phyloP scores from a whole-genome alignment of 2,113 vertebrate species.

The Alaudala cheleensis region DNA sequence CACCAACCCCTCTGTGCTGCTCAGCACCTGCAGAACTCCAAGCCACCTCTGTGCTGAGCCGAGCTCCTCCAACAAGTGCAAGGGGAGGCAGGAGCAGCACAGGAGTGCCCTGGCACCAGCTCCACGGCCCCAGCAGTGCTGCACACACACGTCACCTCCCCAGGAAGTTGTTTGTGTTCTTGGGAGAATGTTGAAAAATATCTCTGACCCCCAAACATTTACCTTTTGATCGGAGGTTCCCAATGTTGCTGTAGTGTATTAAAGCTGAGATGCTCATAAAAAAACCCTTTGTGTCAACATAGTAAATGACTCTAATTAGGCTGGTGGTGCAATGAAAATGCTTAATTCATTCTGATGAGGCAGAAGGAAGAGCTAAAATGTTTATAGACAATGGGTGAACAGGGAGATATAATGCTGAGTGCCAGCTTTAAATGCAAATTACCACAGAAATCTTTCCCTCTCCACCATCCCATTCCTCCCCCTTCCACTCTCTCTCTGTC shows the following conservation, averaged over 20 bases:
- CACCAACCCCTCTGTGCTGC: background rate
- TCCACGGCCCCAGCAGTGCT: background rate
- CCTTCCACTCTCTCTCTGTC: conserved; percentile 50
- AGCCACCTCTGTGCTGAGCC: background rate
- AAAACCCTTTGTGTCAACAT: conserved; percentile 74
- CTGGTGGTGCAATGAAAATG: conserved; percentile 73
- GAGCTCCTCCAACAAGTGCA: background rate
- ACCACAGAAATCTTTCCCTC: conserved; percentile 66
- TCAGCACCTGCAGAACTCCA: rapidly evolving
- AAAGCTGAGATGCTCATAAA: conserved; percentile 71
- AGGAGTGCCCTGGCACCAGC: background rate
- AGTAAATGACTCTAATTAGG: conserved; percentile 76
- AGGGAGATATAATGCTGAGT: conserved; percentile 77
- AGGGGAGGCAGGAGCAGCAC: background rate
- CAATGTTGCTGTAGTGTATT: conserved; percentile 69
- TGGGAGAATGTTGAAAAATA: conserved; percentile 68
- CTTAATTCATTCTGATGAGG: conserved; percentile 76
- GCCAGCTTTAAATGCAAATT: conserved; percentile 77
- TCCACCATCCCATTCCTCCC: conserved; percentile 65
- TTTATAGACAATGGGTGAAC: conserved; percentile 77
- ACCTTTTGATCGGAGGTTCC: conserved; percentile 70
- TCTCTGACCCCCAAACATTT: conserved; percentile 67
- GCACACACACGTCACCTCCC: background rate
- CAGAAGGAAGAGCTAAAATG: conserved; percentile 76
- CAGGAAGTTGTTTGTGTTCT: conserved; percentile 56